A percentile compares a stretch with the other conserved stretches of the same genome.
Conservation (phyloP, 1,140 invertebrate species). For the Cephus cinctus region DNA sequence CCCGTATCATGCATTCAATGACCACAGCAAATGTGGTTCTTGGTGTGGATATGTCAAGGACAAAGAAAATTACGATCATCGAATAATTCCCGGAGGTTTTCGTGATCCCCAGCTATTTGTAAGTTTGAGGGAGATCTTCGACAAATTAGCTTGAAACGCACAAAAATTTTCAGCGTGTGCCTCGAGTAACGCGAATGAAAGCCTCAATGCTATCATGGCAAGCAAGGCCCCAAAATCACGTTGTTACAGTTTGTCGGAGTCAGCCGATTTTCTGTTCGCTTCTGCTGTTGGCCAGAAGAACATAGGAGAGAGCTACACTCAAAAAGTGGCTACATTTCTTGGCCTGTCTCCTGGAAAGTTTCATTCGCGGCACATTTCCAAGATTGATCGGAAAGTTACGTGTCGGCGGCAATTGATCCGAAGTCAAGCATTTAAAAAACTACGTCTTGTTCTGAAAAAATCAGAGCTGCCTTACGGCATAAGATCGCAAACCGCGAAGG, state of each 20-base stretch:
- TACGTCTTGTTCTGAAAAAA: not conserved
- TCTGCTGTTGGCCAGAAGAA: conserved; percentile 5
- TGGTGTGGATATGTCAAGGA: conserved; percentile 2
- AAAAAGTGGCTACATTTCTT: not conserved
- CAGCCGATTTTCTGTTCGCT: conserved; percentile 2
- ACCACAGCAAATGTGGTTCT: not conserved
- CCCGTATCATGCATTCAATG: conserved; percentile 1
- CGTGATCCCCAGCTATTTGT: conserved; percentile 2
- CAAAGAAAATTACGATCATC: conserved; percentile 2
- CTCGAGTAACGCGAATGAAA: conserved; percentile 3
- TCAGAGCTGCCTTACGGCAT: conserved; percentile 1
- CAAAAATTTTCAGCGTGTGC: conserved; percentile 3
- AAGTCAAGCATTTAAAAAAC: not conserved
- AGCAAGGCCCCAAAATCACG: not conserved
- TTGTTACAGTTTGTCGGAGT: conserved; percentile 1
- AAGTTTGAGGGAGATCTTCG: not conserved
- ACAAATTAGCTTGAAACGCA: conserved; percentile 3
- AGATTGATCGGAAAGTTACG: not conserved
- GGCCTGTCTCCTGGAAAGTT: not conserved
- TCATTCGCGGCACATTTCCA: conserved; percentile 1
- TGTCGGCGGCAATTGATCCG: not conserved
- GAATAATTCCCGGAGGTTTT: not conserved
- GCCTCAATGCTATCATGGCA: conserved; percentile 1
- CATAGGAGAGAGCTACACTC: not conserved
- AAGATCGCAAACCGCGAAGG: conserved; percentile 9